Evolutionary conservation across 2,113 vertebrate genomes (phyloP).

Genomic region (Gobio gobio): DNA sequence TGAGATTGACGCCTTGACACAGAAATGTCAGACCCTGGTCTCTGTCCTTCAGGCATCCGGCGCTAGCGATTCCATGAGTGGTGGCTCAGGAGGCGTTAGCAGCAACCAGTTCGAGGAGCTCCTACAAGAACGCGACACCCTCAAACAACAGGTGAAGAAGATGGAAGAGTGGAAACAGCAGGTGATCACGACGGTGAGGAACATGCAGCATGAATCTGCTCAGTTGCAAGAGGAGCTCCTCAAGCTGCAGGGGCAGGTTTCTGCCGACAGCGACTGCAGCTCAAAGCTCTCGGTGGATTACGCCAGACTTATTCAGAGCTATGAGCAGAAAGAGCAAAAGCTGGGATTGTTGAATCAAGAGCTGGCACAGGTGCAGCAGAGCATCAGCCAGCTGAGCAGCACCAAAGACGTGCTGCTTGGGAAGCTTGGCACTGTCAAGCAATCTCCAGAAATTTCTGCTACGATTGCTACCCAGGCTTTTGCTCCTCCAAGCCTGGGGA

Average conservation of each 20-base stretch:
- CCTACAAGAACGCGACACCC: conserved; percentile 88
- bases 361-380: conserved; percentile 89
- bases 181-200: conserved; percentile 95
- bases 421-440: conserved; percentile 83
- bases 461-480: conserved; percentile 10
- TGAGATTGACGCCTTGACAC: conserved; percentile 94
- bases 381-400: conserved; percentile 87
- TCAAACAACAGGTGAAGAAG: conserved; percentile 97
- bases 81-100: conserved; percentile 82
- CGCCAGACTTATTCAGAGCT: conserved; percentile 89
- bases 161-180: conserved; percentile 99
- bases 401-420: conserved; percentile 90
- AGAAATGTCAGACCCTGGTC: conserved; percentile 95
- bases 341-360: conserved; percentile 87
- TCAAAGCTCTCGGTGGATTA: conserved; percentile 90
- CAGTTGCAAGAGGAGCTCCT: conserved; percentile 93
- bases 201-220: conserved; percentile 97
- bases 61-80: conserved; percentile 53
- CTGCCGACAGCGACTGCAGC: conserved; percentile 86
- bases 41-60: conserved; percentile 86
- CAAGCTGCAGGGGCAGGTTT: conserved; percentile 87
- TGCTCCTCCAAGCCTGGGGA: not conserved
- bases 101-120: conserved; percentile 98
- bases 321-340: conserved; percentile 90
- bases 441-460: conserved; percentile 58